These are phyloP conservation scores for Clistopyga incitator DNA, from an alignment of 2,888 invertebrate species.

Conservation along the genomic window DNA sequence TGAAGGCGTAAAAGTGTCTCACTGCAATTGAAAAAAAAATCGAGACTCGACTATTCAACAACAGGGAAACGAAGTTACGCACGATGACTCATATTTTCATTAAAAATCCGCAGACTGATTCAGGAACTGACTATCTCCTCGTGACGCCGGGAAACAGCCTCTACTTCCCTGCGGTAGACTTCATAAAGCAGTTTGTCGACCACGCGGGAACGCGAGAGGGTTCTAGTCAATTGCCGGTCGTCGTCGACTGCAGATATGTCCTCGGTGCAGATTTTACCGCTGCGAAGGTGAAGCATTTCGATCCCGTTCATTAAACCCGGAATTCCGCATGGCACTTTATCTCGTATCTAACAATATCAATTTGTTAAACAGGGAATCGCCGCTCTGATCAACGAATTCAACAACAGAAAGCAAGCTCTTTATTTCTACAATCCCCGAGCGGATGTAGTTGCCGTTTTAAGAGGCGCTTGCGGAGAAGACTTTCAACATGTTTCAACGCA, in stretches of 20 bases:
- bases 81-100: slow-evolving; percentile 35
- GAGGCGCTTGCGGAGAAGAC: slow-evolving; percentile 88
- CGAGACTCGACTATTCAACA: too few species aligned
- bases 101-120: slow-evolving; percentile 85
- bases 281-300: slow-evolving; percentile 85
- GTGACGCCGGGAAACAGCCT: slow-evolving; percentile 93
- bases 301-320: not conserved
- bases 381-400: slow-evolving; percentile 90
- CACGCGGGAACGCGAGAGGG: slow-evolving; percentile 90
- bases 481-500: slow-evolving; percentile 87
- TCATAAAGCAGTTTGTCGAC: slow-evolving; percentile 91
- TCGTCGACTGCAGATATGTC: slow-evolving; percentile 93
- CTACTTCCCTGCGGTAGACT: slow-evolving; percentile 94
- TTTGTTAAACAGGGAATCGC: slow-evolving; percentile 88
- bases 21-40: not conserved
- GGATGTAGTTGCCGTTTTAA: slow-evolving; percentile 89
- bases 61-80: too few species aligned
- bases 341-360: not conserved
- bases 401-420: slow-evolving; percentile 89
- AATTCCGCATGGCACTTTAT: not conserved
- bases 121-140: slow-evolving; percentile 90
- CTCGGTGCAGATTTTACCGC: slow-evolving; percentile 94
- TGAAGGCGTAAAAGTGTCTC: too few species aligned
- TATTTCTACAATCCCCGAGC: slow-evolving; percentile 89
- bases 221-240: slow-evolving; percentile 90